These are phyloP conservation scores for Spisula solida DNA, from an alignment of 2,888 invertebrate genomes.

Conservation along the genomic window DNA sequence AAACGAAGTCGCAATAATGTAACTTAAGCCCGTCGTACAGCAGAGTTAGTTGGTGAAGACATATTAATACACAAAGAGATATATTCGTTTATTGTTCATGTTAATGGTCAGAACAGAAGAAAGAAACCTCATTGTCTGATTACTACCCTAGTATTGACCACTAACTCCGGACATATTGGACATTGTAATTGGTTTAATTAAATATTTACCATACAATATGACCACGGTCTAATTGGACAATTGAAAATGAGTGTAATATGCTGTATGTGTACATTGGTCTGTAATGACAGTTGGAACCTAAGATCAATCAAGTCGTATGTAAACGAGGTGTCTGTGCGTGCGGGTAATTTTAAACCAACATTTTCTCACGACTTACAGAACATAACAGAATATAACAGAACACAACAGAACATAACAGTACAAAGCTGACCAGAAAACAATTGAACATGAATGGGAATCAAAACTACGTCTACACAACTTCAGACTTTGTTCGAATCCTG, in stretches of 20 bases:
- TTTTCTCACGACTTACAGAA: neutral
- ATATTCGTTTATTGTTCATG: too few species aligned
- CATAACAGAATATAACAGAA: neutral
- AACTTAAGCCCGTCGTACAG: too few species aligned
- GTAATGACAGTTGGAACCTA: neutral
- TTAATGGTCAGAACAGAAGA: neutral
- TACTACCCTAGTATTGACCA: neutral
- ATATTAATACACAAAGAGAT: too few species aligned
- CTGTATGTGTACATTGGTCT: neutral
- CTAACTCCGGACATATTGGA: neutral
- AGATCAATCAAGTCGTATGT: neutral
- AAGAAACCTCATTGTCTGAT: neutral
- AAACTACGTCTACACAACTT: too few species aligned
- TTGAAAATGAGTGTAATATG: conserved; percentile 51
- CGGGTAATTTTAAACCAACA: neutral
- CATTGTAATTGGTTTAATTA: conserved; percentile 58
- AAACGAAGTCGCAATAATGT: too few species aligned
- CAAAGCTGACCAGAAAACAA: too few species aligned
- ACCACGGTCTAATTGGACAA: conserved; percentile 50
- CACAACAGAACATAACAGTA: neutral
- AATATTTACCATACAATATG: conserved; percentile 64
- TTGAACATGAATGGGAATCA: too few species aligned
- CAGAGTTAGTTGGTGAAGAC: too few species aligned
- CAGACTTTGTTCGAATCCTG: too few species aligned
- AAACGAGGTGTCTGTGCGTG: neutral